These are phyloP conservation scores for Zonitis immaculata DNA, from an alignment of 2,888 invertebrate species.

Conservation along the genomic window DNA sequence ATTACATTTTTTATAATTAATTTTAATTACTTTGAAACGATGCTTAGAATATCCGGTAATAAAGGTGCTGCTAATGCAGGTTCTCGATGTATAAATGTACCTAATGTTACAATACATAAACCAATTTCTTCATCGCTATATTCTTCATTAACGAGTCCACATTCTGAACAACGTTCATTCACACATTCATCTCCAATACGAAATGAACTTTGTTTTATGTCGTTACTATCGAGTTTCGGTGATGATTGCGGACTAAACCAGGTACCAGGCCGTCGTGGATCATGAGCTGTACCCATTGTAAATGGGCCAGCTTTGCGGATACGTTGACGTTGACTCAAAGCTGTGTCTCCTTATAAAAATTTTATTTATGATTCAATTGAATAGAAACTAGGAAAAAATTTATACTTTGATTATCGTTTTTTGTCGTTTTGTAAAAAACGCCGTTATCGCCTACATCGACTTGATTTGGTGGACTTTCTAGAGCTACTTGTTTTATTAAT, in stretches of 20 bases:
- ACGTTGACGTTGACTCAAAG: constrained; percentile 52
- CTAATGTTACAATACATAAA: constrained; percentile 86
- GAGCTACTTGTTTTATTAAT: constrained; percentile 66
- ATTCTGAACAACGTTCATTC: constrained; percentile 78
- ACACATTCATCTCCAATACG: constrained; percentile 68
- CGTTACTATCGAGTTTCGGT: constrained; percentile 40
- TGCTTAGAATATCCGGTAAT: constrained; percentile 83
- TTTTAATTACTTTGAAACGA: constrained; percentile 71
- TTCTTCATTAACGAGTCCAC: constrained; percentile 82
- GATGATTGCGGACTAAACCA: constrained; percentile 51
- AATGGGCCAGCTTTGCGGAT: constrained; percentile 54
- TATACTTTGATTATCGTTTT: constrained; percentile 41
- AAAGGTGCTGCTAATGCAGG: constrained; percentile 92
- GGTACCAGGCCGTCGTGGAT: constrained; percentile 53
- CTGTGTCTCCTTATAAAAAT: constrained; percentile 38
- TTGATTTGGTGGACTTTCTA: constrained; percentile 60
- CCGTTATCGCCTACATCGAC: constrained; percentile 41
- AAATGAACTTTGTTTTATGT: constrained; percentile 58
- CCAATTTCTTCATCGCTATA: constrained; percentile 97
- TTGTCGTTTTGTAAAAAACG: constrained; percentile 33
- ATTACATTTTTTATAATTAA: background rate
- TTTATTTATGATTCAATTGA: no score
- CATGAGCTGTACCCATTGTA: constrained; percentile 52
- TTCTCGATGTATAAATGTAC: constrained; percentile 95
- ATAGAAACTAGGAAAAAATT: no score